Base-by-base conservation (phyloP, 2,888 invertebrate species). In the Plagodis pulveraria region DNA sequence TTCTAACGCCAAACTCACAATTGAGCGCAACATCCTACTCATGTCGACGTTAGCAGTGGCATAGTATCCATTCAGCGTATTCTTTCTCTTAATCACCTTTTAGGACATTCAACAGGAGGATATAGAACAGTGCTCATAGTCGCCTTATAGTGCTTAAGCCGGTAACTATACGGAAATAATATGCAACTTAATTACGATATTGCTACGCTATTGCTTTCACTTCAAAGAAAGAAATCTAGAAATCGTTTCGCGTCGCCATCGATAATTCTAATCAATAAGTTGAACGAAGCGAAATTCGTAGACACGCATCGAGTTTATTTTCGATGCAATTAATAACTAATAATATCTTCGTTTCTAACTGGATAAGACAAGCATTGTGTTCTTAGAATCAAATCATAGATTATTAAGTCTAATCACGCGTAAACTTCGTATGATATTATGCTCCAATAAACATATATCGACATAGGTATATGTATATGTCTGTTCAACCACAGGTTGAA, bases 241-340 rank as follows among this genome's bases (percentile, higher is more conserved):
- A 67, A 64, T 55, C 55, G 56, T 42, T 47, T 56, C 56, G 54
- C 52, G 60, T 70, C 57, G 63, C 69, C 67, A 71, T 72, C 67
- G 65, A 73, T 75, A 63, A 64, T 56, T 54, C 56, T 79, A 78
- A 82, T 79, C 76, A 77, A 72, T 75, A 51, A 60, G 41, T 50
- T 56, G 47, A 72, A 68, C 73, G 74, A 66, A 74, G 71, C 70
- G 74, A 55, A 59, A 40, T 59, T 59, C 12, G 40, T 63, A 53
- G 74, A 77, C 81, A 82, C 81, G 83, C 83, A 77, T 60, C 42
- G 53, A 60, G 57, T 71, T 63, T 45, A 73, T 74, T 77, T 72
- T 73, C 72, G 65, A 72, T 59, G 69, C 71, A 70, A 71, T 74
- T 72, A 77, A 69, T 68, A 9, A 71, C 73, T 72, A 77, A 69